Evolutionary conservation across 2,113 vertebrate genomes (phyloP).

Genomic region (Nycticryphes semicollaris): DNA sequence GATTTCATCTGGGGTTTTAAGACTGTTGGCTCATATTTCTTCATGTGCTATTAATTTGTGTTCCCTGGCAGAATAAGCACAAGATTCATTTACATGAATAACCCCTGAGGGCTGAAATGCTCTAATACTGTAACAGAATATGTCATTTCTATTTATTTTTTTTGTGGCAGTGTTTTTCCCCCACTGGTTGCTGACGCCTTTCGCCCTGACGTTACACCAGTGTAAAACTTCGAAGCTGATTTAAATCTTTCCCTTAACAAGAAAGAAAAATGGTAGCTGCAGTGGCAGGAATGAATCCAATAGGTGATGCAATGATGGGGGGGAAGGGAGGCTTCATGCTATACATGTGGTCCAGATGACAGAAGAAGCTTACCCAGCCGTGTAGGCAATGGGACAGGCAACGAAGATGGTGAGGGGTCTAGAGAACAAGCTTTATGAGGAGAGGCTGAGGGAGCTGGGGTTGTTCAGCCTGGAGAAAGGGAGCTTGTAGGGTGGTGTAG

Average conservation of each 20-base stretch:
- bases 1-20: conserved; percentile 30
- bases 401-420: too few species aligned
- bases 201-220: background rate
- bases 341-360: background rate
- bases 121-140: background rate
- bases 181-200: background rate
- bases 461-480: too few species aligned
- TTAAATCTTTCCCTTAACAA: background rate
- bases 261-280: background rate
- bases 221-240: background rate
- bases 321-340: background rate
- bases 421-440: too few species aligned
- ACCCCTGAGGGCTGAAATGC: background rate
- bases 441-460: too few species aligned
- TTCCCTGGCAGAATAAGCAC: conserved; percentile 30
- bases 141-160: background rate
- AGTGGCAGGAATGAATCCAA: background rate
- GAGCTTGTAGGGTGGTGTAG: too few species aligned
- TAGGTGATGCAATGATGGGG: background rate
- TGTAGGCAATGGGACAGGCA: too few species aligned
- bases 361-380: background rate
- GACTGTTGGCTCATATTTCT: conserved; percentile 5
- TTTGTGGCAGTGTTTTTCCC: background rate
- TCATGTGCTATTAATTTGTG: conserved; percentile 18
- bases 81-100: conserved; percentile 30